These are phyloP conservation scores for Meda fulgida DNA, from an alignment of 2,797 vertebrate species.

Conservation along the genomic window DNA sequence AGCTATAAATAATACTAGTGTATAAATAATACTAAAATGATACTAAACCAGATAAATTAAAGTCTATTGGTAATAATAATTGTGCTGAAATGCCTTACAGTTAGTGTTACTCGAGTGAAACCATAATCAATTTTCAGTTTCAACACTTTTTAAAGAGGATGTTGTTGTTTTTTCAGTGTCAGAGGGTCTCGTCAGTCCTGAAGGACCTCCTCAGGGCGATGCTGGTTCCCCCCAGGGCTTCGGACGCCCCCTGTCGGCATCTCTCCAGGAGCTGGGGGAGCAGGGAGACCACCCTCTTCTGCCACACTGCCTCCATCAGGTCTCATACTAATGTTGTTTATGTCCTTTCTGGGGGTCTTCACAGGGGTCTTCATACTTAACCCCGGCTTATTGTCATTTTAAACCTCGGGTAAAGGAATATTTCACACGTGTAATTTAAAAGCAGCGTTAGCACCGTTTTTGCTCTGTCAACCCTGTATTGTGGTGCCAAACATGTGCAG, in stretches of 20 bases:
- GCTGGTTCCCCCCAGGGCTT: conserved; percentile 30
- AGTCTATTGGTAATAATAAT: neutral
- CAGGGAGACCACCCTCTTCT: conserved; percentile 77
- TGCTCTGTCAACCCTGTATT: neutral
- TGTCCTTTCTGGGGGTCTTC: neutral
- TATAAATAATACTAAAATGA: neutral
- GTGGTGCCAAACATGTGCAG: neutral
- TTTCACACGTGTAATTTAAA: neutral
- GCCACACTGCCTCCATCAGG: conserved; percentile 93
- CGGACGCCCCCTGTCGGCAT: neutral
- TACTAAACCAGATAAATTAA: neutral
- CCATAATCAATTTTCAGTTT: neutral
- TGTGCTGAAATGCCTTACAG: neutral
- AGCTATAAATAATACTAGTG: neutral
- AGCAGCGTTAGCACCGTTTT: neutral
- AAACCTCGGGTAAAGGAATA: neutral
- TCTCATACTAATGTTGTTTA: conserved; percentile 56
- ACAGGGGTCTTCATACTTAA: neutral
- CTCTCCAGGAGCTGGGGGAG: conserved; percentile 67
- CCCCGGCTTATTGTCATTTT: neutral
- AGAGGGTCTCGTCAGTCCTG: conserved; percentile 57
- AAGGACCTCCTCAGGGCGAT: conserved; percentile 27
- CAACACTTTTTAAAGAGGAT: neutral
- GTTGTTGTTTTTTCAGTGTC: conserved; percentile 39
- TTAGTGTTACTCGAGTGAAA: neutral